A percentile compares a stretch with the other conserved stretches of the same genome.
Conservation (phyloP, 2,797 vertebrate genomes). For the Vipera ursinii region DNA sequence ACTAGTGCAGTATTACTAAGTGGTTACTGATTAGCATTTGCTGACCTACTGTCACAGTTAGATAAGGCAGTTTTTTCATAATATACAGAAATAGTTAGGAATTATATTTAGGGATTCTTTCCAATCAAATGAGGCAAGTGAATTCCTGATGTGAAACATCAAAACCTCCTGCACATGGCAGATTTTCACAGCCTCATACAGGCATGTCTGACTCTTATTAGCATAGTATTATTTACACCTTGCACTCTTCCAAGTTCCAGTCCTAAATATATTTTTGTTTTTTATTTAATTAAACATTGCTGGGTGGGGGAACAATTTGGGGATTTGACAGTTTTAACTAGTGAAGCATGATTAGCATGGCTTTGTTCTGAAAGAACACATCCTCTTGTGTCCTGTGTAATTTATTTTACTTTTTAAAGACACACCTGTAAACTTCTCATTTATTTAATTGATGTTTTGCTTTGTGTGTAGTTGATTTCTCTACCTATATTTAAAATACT, state of each 20-base stretch:
- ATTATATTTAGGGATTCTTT: neutral
- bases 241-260: neutral
- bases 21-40: slow-evolving; percentile 16
- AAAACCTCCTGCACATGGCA: neutral
- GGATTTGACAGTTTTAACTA: neutral
- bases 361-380: neutral
- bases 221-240: neutral
- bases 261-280: neutral
- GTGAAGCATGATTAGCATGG: neutral
- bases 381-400: neutral
- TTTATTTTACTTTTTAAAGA: slow-evolving; percentile 1
- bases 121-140: neutral
- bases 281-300: neutral
- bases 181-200: slow-evolving; percentile 1
- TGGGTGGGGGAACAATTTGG: neutral
- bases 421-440: neutral
- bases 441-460: neutral
- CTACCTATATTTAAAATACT: neutral
- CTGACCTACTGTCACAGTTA: slow-evolving; percentile 3
- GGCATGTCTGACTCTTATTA: neutral
- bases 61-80: neutral
- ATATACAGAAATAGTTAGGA: neutral
- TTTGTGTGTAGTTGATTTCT: neutral
- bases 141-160: neutral
- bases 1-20: neutral